Base-by-base conservation (phyloP, 1,140 invertebrate species). In the Drosophila cardini region DNA sequence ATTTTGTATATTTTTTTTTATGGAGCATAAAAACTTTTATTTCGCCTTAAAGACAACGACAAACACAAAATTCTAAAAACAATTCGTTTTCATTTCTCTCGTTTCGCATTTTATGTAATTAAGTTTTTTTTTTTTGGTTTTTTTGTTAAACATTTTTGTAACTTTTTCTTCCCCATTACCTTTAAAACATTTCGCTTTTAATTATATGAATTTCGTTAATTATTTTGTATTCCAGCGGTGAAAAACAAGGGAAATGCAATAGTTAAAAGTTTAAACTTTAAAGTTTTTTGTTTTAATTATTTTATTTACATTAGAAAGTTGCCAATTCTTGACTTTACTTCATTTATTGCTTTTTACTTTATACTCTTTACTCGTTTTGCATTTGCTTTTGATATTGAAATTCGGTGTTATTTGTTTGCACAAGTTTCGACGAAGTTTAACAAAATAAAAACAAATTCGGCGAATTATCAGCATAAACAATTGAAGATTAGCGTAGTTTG, bases 281-380 rank as follows among this genome's bases (percentile, higher is more conserved):
- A 26, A 26, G 21, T 26, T 0, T 26, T 26, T 26, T 26, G 21
- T 26, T 26, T 26, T 26, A 26, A 5, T 26, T 26, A 26, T 21
- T 65, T 65, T 72, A 84, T 84, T 84, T 84, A 84, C 81, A 81
- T 71, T 61, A 67, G 42, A 56, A 72, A 67, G 55, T 76, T 68
- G 42, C 38, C 30, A 53, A 67, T 48, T 42, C 67, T 68, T 53
- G 62, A 58, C 61, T 83, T 65, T 72, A 80, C 76, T 78, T 82
- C 21, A 46, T 46, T 69, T 77, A 63, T 74, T 70, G 34, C 26
- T 52, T 36, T 48, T 42, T 26, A 26, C 21, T 3, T 26, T 26
- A 4, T 26, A 26, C 21, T 26, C 21, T 30, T 40, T 7, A 9
- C 15, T 43, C 4, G 9, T 43, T 43, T n/a, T 43, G 9, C 42